These are phyloP conservation scores for Malacoctenus gilli DNA, from an alignment of 2,797 vertebrate species.

Conservation along the genomic window DNA sequence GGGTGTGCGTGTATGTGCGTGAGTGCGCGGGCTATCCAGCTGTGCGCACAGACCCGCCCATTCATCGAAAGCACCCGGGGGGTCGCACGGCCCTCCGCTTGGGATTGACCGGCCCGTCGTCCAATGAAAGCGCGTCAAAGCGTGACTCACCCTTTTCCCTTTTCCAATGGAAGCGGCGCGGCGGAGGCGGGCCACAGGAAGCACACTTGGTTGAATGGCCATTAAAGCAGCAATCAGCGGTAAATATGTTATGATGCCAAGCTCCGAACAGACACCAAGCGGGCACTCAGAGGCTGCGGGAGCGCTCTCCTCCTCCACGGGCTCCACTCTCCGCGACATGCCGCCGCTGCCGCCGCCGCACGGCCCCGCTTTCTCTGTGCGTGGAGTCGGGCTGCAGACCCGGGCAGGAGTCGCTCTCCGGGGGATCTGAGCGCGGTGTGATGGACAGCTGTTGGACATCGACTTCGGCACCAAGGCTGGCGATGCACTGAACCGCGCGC, in stretches of 20 bases:
- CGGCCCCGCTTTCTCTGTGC: constrained; percentile 19
- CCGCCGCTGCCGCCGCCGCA: not conserved
- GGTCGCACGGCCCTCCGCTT: constrained; percentile 15
- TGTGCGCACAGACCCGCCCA: constrained; percentile 63
- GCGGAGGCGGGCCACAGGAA: constrained; percentile 69
- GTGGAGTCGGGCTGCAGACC: constrained; percentile 23
- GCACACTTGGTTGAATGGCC: constrained; percentile 83
- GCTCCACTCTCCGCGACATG: not conserved
- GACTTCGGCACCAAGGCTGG: constrained; percentile 34
- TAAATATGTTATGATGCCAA: constrained; percentile 63
- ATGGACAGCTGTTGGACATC: constrained; percentile 62
- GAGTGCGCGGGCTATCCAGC: constrained; percentile 50
- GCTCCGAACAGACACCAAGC: constrained; percentile 38
- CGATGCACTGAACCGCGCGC: constrained; percentile 2
- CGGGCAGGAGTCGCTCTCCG: constrained; percentile 23
- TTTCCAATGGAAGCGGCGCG: constrained; percentile 67
- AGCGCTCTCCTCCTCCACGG: constrained; percentile 12
- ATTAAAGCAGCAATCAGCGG: constrained; percentile 66
- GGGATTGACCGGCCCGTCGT: constrained; percentile 49
- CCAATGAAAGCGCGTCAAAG: constrained; percentile 69
- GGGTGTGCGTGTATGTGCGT: not conserved
- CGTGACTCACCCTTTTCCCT: constrained; percentile 50
- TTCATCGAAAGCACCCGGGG: constrained; percentile 50
- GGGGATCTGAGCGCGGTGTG: constrained; percentile 40
- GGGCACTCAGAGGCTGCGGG: constrained; percentile 19